Evolutionary conservation across 2,888 invertebrate species (phyloP).

Genomic region (Cheilosia pagana): DNA sequence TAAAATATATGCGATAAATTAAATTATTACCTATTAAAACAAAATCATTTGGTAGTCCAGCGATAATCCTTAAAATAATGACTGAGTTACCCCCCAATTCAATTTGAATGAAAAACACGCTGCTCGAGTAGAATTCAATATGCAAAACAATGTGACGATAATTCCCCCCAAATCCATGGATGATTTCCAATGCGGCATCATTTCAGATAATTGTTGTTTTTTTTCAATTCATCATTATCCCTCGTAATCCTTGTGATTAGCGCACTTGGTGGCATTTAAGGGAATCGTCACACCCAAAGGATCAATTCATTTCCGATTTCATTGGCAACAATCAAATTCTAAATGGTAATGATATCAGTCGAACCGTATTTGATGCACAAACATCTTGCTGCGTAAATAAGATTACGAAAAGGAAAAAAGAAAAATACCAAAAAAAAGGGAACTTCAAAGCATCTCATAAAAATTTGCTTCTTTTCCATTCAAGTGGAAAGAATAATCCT

Average conservation of each 20-base stretch:
- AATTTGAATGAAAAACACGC: background rate
- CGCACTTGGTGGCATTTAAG: conserved; percentile 9
- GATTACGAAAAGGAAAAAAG: background rate
- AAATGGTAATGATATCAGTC: conserved; percentile 4
- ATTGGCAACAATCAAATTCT: conserved; percentile 2
- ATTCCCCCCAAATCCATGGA: background rate
- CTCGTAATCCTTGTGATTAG: conserved; percentile 7
- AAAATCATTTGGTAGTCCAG: background rate
- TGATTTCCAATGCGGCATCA: background rate
- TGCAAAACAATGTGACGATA: background rate
- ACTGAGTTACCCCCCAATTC: background rate
- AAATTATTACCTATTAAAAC: background rate
- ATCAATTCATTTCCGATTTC: background rate
- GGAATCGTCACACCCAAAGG: background rate
- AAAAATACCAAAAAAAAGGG: background rate
- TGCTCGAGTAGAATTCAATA: background rate
- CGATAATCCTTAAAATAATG: background rate
- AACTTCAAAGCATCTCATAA: background rate
- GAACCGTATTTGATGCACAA: background rate
- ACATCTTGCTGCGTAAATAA: background rate
- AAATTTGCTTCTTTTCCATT: conserved; percentile 2
- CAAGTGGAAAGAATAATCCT: conserved; percentile 12
- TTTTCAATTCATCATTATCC: background rate
- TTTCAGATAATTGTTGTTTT: background rate
- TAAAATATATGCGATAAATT: background rate